Evolutionary conservation across 2,113 vertebrate species (phyloP).

Genomic region (Dendrocopos noguchii): DNA sequence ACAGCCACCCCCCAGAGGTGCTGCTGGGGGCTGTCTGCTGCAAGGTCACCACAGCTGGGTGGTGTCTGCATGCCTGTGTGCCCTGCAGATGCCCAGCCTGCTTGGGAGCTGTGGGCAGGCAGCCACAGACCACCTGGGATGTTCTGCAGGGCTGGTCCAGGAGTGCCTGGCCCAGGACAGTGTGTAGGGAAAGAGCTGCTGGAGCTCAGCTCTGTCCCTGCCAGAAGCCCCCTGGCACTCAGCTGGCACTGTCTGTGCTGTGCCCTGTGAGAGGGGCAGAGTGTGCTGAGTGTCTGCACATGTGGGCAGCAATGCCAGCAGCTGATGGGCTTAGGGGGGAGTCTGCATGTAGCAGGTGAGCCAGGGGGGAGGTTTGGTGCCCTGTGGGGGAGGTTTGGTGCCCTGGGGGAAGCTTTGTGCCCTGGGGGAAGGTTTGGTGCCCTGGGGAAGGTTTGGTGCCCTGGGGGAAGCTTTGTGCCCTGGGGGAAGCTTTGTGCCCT

Average conservation of each 20-base stretch:
- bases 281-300: not conserved
- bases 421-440: too few species aligned
- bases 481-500: too few species aligned
- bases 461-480: too few species aligned
- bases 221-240: fast-evolving
- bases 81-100: fast-evolving
- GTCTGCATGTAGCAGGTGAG: not conserved
- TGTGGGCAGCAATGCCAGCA: not conserved
- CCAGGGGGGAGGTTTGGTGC: not conserved
- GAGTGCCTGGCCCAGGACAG: fast-evolving
- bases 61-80: not conserved
- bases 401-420: too few species aligned
- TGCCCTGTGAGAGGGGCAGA: not conserved
- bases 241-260: fast-evolving
- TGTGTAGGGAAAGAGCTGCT: not conserved
- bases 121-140: not conserved
- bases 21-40: not conserved
- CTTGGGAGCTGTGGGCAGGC: not conserved
- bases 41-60: not conserved
- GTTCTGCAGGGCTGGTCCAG: not conserved
- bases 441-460: too few species aligned
- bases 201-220: not conserved
- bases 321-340: not conserved
- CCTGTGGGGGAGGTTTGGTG: too few species aligned
- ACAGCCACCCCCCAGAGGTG: not conserved